These are phyloP conservation scores for Hypsopygia costalis DNA, from an alignment of 2,888 invertebrate genomes.

Conservation along the genomic window DNA sequence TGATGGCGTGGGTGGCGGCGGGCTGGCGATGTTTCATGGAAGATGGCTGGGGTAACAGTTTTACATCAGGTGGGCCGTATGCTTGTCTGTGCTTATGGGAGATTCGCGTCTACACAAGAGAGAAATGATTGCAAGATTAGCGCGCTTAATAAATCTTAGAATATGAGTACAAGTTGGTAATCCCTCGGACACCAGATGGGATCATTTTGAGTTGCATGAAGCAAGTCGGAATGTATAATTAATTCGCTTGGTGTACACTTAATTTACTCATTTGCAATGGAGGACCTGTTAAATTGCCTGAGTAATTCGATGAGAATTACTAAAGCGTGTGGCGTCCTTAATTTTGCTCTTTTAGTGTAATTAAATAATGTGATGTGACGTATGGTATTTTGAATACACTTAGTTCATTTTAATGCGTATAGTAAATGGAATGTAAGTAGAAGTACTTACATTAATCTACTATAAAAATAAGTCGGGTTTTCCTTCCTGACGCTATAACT, in stretches of 20 bases:
- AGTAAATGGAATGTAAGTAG: constrained; percentile 3
- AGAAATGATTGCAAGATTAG: constrained; percentile 14
- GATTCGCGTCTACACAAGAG: constrained; percentile 7
- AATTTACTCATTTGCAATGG: constrained; percentile 42
- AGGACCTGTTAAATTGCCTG: constrained; percentile 33
- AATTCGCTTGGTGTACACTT: constrained; percentile 37
- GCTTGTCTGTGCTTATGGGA: too few species aligned
- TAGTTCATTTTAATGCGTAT: neutral
- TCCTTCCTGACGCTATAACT: too few species aligned
- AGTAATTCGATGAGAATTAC: constrained; percentile 32
- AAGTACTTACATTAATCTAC: too few species aligned
- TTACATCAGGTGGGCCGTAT: too few species aligned
- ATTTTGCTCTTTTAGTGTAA: neutral
- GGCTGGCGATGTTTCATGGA: too few species aligned
- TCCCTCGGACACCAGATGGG: constrained; percentile 40
- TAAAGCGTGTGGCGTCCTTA: neutral
- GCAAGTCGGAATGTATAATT: constrained; percentile 49
- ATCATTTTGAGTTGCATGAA: constrained; percentile 42
- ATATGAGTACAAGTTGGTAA: constrained; percentile 26
- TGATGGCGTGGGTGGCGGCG: too few species aligned
- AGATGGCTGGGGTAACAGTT: too few species aligned
- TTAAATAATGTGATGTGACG: too few species aligned
- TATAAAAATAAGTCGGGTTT: too few species aligned
- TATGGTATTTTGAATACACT: too few species aligned
- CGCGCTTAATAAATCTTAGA: constrained; percentile 27